Percentiles rank a stretch among this genome's conserved stretches.
These are phyloP conservation scores for Aelia acuminata DNA, from an alignment of 2,888 invertebrate genomes.

Conservation along the genomic window DNA sequence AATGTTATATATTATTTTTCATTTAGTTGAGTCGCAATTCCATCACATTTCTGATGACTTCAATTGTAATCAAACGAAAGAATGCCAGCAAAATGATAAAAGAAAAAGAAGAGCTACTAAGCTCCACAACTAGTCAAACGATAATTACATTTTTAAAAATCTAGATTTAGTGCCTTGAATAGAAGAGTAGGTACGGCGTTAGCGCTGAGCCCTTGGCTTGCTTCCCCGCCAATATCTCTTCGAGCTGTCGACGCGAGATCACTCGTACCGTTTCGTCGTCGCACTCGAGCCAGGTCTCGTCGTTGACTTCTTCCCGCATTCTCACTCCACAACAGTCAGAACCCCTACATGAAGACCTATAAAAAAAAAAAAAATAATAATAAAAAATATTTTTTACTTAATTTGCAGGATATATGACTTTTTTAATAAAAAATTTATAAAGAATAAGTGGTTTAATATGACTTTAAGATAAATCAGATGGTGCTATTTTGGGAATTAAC, in stretches of 20 bases:
- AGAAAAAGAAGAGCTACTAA: background rate
- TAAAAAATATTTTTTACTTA: no score
- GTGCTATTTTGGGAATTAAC: no score
- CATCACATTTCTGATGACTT: slow-evolving; percentile 12
- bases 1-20: background rate
- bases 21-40: background rate
- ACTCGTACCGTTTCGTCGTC: slow-evolving; percentile 89
- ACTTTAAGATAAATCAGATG: no score
- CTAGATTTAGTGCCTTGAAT: slow-evolving; percentile 72
- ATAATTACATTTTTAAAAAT: slow-evolving; percentile 6
- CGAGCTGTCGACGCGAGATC: slow-evolving; percentile 83
- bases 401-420: no score
- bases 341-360: slow-evolving; percentile 71
- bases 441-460: no score
- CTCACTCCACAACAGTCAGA: slow-evolving; percentile 76
- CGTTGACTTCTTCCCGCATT: slow-evolving; percentile 68
- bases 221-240: slow-evolving; percentile 82
- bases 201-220: slow-evolving; percentile 80
- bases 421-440: no score
- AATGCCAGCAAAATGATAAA: background rate
- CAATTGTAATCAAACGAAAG: background rate
- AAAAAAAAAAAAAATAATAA: slow-evolving; percentile 1
- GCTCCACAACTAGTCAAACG: background rate
- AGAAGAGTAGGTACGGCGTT: slow-evolving; percentile 90
- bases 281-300: slow-evolving; percentile 84